Base-by-base conservation (phyloP, 2,888 invertebrate species). In the Escarpia spicata region DNA sequence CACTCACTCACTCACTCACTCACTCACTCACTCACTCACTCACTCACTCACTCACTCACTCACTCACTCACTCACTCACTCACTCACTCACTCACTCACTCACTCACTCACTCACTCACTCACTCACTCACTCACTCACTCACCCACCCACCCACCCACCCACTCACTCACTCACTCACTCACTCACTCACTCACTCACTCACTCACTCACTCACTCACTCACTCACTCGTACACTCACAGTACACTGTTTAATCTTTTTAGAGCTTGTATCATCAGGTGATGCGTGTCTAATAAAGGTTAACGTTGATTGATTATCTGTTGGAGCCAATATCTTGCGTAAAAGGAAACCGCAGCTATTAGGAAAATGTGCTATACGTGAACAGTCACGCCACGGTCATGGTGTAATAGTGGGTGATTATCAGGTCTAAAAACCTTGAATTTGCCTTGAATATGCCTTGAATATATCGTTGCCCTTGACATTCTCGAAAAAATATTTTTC, bases 181-280 rank as follows among this genome's bases (percentile, higher is more conserved):
- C 92, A 58, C 60, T 26, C 60, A 92, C 92, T 89, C 60, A 45
- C 60, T 91, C 92, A 26, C 91, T 19, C 52, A 91, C 91, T 91
- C 92, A 92, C 91, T 91, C 92, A 90, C 92, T 92, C 92, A 4
- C 92, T 89, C 92, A 43, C 92, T 89, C 92, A 89, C 75, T 89
- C 37, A 37, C 37, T 37, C 37, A 37, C 1, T 37, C 37, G 37
- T 37, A 37, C 37, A 37, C 37, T 0, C 92, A 92, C 91, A 89
- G 43, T 91, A 92, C 92, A 37, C 91, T 60, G 15, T 15, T 60
- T 60, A 60, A 19, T 26, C 12, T 60, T 12, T 60, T 60, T 60
- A 60, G 60, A 60, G 60, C 60, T 60, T 60, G 60, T 60, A 26
- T 15, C 60, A 60, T 60, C 26, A 60, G 26, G 12, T 52, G 52